Evolutionary conservation across 2,888 invertebrate genomes (phyloP).

Genomic region (Yponomeuta malinellus): DNA sequence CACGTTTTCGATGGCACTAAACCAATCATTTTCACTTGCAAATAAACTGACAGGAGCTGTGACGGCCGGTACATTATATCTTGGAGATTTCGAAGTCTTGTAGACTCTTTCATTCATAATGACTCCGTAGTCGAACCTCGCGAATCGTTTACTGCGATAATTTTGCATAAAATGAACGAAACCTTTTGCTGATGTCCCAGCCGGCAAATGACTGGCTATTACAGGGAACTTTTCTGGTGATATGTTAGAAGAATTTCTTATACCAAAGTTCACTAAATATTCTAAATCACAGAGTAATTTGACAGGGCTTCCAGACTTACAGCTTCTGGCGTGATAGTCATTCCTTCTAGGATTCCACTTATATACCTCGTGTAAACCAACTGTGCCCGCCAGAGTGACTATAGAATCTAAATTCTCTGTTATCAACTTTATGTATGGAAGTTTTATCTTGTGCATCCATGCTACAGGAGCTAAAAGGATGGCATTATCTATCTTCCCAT

Average conservation of each 20-base stretch:
- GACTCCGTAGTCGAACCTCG: constrained; percentile 49
- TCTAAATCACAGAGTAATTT: constrained; percentile 48
- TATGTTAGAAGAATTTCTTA: constrained; percentile 43
- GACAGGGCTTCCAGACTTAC: constrained; percentile 34
- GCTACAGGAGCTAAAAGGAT: constrained; percentile 58
- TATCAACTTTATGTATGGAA: constrained; percentile 43
- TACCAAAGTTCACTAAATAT: constrained; percentile 45
- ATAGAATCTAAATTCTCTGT: constrained; percentile 35
- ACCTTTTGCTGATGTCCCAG: constrained; percentile 50
- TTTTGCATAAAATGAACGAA: constrained; percentile 57
- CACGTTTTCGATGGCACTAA: constrained; percentile 45
- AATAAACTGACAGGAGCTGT: constrained; percentile 47
- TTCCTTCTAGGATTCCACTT: constrained; percentile 37
- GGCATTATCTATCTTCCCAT: constrained; percentile 53
- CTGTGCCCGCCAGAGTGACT: constrained; percentile 30
- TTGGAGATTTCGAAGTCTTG: constrained; percentile 39
- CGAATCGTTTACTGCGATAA: constrained; percentile 46
- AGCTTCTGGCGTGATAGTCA: constrained; percentile 43
- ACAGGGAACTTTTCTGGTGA: constrained; percentile 42
- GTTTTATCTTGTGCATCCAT: constrained; percentile 40
- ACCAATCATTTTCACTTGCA: constrained; percentile 55
- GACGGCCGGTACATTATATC: constrained; percentile 44
- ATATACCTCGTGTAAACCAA: constrained; percentile 49
- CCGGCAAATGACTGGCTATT: constrained; percentile 53
- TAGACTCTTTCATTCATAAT: constrained; percentile 38